phyloP scores from a whole-genome alignment of 1,140 invertebrate species.

The Triops cancriformis region DNA sequence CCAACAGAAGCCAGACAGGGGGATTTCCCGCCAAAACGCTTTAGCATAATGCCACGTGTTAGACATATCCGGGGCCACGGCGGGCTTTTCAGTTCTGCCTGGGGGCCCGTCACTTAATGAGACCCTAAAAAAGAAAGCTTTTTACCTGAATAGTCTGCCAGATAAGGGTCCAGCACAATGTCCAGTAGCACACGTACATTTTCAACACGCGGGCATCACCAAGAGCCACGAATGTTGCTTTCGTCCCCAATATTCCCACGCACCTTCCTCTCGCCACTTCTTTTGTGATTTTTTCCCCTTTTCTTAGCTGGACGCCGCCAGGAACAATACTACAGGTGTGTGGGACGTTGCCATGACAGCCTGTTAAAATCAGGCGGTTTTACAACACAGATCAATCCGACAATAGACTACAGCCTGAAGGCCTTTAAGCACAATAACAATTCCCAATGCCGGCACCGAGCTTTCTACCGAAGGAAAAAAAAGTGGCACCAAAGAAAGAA shows the following conservation, averaged over 20 bases:
- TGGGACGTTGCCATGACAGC: slow-evolving; percentile 7
- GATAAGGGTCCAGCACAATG: not conserved
- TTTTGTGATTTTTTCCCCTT: not conserved
- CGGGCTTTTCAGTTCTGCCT: too few species aligned
- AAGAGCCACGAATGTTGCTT: not conserved
- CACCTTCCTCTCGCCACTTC: too few species aligned
- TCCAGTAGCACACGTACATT: slow-evolving; percentile 1
- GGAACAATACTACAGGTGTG: slow-evolving; percentile 13
- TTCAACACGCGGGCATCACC: slow-evolving; percentile 6
- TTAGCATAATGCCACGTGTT: not conserved
- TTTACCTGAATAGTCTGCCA: not conserved
- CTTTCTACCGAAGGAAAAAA: too few species aligned
- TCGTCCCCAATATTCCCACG: too few species aligned
- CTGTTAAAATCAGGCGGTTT: not conserved
- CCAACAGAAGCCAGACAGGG: not conserved
- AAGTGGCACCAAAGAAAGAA: too few species aligned
- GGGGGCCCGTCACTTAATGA: not conserved
- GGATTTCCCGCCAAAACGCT: not conserved
- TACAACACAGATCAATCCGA: not conserved
- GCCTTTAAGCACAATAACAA: too few species aligned
- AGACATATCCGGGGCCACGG: not conserved
- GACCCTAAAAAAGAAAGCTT: not conserved
- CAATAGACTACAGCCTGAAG: not conserved
- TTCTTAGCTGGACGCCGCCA: not conserved
- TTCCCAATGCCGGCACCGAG: too few species aligned